Conservation (phyloP, 1,140 invertebrate species). For the Ceratina australensis region DNA sequence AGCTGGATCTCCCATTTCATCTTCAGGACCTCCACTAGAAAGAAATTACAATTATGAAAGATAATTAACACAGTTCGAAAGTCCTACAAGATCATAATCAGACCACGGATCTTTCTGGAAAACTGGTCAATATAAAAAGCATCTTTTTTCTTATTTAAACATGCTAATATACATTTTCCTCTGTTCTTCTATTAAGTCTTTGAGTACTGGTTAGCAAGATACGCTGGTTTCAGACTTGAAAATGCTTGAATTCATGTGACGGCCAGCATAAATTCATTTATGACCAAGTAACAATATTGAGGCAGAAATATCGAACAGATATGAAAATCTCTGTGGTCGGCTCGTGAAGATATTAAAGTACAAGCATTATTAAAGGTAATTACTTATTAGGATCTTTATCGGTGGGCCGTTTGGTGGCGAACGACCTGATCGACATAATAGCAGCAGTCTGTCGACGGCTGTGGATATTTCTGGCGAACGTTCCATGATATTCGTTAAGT, state of each 20-base stretch:
- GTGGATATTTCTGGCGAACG: constrained; percentile 24
- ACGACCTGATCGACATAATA: constrained; percentile 55
- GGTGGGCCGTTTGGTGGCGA: constrained; percentile 60
- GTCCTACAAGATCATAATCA: background rate
- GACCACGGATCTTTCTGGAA: too few relatives aligned
- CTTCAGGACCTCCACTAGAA: constrained; percentile 65
- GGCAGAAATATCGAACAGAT: background rate
- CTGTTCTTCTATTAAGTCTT: too few relatives aligned
- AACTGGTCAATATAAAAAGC: background rate
- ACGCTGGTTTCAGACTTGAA: too few relatives aligned
- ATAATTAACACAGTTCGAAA: too few relatives aligned
- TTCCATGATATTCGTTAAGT: constrained; percentile 5
- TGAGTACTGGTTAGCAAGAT: too few relatives aligned
- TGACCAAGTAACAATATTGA: too few relatives aligned
- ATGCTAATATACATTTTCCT: too few relatives aligned
- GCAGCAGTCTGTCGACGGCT: constrained; percentile 39
- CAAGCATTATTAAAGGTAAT: constrained; percentile 1
- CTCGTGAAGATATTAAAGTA: too few relatives aligned
- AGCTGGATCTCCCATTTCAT: constrained; percentile 68
- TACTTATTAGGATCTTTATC: constrained; percentile 65
- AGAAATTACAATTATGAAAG: background rate
- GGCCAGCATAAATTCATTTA: too few relatives aligned
- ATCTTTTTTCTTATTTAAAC: background rate
- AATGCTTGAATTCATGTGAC: too few relatives aligned
- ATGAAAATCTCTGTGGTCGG: background rate